Conservation (phyloP, 2,113 vertebrate genomes). For the Ellobius talpinus region DNA sequence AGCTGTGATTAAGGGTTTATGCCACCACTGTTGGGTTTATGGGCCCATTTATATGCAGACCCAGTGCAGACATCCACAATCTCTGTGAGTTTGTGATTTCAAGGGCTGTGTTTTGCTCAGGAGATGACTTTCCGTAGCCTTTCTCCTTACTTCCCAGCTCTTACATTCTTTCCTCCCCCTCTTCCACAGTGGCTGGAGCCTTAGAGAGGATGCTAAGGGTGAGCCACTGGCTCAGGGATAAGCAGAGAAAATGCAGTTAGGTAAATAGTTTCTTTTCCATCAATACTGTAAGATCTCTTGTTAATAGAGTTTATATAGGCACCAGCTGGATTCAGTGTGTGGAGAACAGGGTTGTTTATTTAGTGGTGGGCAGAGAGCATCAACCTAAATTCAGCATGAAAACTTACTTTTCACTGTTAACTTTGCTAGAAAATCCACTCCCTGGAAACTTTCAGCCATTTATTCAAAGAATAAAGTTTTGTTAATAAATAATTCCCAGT, state of each 20-base stretch:
- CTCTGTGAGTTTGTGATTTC: not conserved
- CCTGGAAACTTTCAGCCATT: not conserved
- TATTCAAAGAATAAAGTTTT: not conserved
- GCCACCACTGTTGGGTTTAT: not conserved
- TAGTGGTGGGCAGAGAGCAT: not conserved
- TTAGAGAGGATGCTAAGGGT: not conserved
- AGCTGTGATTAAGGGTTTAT: no score
- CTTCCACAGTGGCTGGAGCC: no score
- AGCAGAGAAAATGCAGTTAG: not conserved
- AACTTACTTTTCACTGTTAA: not conserved
- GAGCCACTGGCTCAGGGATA: not conserved
- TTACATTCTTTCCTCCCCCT: not conserved
- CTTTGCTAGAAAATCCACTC: not conserved
- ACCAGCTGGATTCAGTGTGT: not conserved
- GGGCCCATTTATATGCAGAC: not conserved
- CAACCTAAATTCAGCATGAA: not conserved
- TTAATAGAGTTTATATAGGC: not conserved
- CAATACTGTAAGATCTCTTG: not conserved
- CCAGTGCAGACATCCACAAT: not conserved
- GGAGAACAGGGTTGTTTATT: not conserved
- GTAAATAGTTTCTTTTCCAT: constrained; percentile 20
- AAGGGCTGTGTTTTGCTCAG: not conserved
- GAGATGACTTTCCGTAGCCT: not conserved
- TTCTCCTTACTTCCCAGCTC: not conserved
- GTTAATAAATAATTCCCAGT: not conserved